Evolutionary conservation across 1,140 invertebrate species (phyloP).

Genomic region (Hyposmocoma kahamanoa): DNA sequence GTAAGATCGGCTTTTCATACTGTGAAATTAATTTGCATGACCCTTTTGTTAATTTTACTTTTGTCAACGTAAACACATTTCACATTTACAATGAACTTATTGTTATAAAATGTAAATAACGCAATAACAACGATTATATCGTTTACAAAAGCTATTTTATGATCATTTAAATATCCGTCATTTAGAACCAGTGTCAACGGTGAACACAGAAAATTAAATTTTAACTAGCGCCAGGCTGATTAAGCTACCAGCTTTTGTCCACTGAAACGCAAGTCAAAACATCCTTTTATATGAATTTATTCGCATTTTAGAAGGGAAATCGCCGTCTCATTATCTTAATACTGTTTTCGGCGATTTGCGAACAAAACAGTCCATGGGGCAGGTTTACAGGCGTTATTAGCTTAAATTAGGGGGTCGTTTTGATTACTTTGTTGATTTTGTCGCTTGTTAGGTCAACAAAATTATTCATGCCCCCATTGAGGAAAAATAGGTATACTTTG

Average conservation of each 20-base stretch:
- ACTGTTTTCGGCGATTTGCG: not conserved
- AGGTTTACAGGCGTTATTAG: too few relatives aligned
- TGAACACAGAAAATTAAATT: not conserved
- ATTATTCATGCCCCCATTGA: too few relatives aligned
- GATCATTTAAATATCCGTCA: constrained; percentile 1
- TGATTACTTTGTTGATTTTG: too few relatives aligned
- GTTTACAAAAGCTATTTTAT: not conserved
- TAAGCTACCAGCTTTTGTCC: not conserved
- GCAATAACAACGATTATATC: not conserved
- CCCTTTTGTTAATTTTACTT: too few relatives aligned
- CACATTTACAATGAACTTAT: too few relatives aligned
- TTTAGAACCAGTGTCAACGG: not conserved
- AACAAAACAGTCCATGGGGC: too few relatives aligned
- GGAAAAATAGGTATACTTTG: too few relatives aligned
- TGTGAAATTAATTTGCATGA: too few relatives aligned
- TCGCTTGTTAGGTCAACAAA: too few relatives aligned
- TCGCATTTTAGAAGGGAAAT: not conserved
- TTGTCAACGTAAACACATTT: too few relatives aligned
- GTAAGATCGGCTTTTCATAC: too few relatives aligned
- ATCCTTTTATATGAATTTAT: not conserved
- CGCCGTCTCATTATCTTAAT: constrained; percentile 1
- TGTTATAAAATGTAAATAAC: constrained; percentile 1
- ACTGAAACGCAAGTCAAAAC: not conserved
- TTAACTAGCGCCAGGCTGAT: not conserved
- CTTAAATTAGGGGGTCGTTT: too few relatives aligned